These are phyloP conservation scores for Bombycilla garrulus DNA, from an alignment of 2,113 vertebrate genomes.

Conservation along the genomic window DNA sequence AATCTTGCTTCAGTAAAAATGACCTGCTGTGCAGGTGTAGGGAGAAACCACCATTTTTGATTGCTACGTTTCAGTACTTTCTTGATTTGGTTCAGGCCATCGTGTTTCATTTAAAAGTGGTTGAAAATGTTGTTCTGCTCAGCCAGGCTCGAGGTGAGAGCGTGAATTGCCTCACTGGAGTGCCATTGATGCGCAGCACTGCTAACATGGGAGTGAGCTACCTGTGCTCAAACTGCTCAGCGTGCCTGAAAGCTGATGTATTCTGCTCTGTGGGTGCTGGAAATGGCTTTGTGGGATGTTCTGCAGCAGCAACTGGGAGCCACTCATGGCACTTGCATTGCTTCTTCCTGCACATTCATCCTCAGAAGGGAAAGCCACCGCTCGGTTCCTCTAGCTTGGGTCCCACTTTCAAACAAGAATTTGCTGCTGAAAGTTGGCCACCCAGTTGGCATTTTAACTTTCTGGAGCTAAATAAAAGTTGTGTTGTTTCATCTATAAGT, in stretches of 20 bases:
- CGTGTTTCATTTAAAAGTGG: neutral
- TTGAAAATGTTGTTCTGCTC: neutral
- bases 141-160: neutral
- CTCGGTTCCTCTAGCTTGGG: neutral
- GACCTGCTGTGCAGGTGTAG: accelerated
- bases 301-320: neutral
- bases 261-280: neutral
- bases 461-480: neutral
- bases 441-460: neutral
- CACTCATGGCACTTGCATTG: neutral
- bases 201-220: accelerated
- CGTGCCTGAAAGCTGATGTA: neutral
- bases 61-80: accelerated
- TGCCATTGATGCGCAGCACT: accelerated
- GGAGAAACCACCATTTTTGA: neutral
- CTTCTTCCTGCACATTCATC: neutral
- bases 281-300: neutral
- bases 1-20: neutral
- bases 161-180: accelerated
- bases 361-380: neutral
- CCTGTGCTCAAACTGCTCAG: accelerated
- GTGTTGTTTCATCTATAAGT: neutral
- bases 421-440: neutral
- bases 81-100: neutral
- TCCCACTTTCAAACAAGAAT: neutral